phyloP scores from a whole-genome alignment of 2,888 invertebrate genomes.

The Neoascia interrupta region DNA sequence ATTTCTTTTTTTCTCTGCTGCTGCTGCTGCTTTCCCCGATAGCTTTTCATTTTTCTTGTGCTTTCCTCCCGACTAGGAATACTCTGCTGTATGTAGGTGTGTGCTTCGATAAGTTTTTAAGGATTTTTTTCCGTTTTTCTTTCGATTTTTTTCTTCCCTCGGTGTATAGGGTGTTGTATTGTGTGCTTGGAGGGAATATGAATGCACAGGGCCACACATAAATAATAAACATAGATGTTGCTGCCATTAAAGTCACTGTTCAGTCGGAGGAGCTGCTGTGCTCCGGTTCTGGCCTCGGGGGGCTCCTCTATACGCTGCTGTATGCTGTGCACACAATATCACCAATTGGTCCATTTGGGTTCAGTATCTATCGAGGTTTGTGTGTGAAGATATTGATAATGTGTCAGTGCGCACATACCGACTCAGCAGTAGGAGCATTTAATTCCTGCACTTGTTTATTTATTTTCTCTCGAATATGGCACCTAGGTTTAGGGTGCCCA shows the following conservation, averaged over 20 bases:
- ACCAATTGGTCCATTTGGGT: conserved; percentile 68
- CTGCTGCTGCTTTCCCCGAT: conserved; percentile 56
- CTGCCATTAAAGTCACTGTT: conserved; percentile 45
- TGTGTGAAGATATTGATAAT: conserved; percentile 67
- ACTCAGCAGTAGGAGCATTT: conserved; percentile 53
- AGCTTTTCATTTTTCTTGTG: conserved; percentile 67
- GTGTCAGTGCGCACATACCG: conserved; percentile 69
- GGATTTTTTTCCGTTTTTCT: conserved; percentile 54
- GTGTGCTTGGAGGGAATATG: neutral
- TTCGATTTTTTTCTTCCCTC: conserved; percentile 13
- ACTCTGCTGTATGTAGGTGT: conserved; percentile 63
- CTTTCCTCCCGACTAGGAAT: too few species aligned
- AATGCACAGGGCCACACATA: conserved; percentile 39
- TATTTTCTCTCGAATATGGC: conserved; percentile 60
- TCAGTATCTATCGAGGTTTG: conserved; percentile 60
- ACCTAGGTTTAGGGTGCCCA: too few species aligned
- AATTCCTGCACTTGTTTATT: conserved; percentile 67
- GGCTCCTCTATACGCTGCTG: conserved; percentile 32
- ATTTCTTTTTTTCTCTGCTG: conserved; percentile 21
- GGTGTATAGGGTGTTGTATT: conserved; percentile 24
- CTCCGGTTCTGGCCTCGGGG: too few species aligned
- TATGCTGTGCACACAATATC: conserved; percentile 63
- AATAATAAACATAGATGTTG: conserved; percentile 62
- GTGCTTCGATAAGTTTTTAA: conserved; percentile 65
- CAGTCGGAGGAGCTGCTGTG: conserved; percentile 38